Percentiles rank a stretch among this genome's conserved stretches.
Evolutionary conservation across 2,888 invertebrate species (phyloP).

Genomic region (Mythimna impura): DNA sequence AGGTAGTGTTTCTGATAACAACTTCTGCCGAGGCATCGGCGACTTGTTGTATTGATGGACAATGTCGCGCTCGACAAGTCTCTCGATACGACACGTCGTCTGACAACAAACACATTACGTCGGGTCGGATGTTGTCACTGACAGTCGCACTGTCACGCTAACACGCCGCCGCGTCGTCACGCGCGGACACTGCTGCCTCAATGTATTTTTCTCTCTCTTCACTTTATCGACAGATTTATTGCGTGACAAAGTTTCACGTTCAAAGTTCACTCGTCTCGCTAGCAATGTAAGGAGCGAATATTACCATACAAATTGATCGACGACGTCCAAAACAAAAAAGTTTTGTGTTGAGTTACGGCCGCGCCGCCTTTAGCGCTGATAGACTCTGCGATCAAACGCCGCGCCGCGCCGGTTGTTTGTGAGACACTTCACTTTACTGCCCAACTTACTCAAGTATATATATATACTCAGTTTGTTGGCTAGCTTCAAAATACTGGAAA

Average conservation of each 20-base stretch:
- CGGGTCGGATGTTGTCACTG: not conserved
- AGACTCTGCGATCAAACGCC: conserved; percentile 16
- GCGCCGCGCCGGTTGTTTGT: conserved; percentile 22
- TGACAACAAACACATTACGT: not conserved
- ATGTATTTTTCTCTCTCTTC: conserved; percentile 18
- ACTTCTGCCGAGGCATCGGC: not conserved
- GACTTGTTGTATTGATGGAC: not conserved
- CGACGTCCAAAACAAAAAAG: conserved; percentile 44
- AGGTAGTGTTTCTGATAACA: no score
- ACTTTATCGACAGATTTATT: conserved; percentile 41
- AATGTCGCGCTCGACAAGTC: no score
- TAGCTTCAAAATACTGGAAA: conserved; percentile 7
- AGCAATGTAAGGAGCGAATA: conserved; percentile 21
- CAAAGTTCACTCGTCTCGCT: conserved; percentile 28
- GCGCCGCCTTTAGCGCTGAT: not conserved
- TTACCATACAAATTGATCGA: conserved; percentile 53
- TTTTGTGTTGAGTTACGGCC: conserved; percentile 28
- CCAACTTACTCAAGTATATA: not conserved
- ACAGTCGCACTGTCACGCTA: conserved; percentile 1
- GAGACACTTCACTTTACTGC: conserved; percentile 25
- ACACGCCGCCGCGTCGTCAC: not conserved
- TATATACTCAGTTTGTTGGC: not conserved
- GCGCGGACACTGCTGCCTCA: not conserved
- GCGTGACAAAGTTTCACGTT: conserved; percentile 37
- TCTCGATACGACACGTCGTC: not conserved